Percentiles rank a stretch among this genome's conserved stretches.
Evolutionary conservation across 2,113 vertebrate species (phyloP).

Genomic region (Ptilorrhoa leucosticta): DNA sequence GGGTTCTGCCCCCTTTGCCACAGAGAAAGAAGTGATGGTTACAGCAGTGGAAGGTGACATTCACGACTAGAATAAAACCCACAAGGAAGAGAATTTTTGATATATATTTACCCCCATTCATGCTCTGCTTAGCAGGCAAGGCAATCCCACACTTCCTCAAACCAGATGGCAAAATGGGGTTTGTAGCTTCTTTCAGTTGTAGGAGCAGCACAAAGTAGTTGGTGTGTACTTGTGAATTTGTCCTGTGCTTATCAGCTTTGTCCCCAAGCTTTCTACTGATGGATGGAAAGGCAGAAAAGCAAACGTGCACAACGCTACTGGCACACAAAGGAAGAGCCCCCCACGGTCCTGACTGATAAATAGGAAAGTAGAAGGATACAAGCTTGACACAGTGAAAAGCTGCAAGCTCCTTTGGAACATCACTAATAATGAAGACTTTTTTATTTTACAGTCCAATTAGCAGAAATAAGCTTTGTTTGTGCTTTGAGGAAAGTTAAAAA

Average conservation of each 20-base stretch:
- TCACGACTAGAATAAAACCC: not conserved
- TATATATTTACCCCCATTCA: not conserved
- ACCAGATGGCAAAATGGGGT: constrained; percentile 7
- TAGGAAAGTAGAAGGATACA: not conserved
- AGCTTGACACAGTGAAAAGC: not conserved
- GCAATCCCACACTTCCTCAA: not conserved
- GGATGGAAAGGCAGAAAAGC: not conserved
- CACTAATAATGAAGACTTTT: not conserved
- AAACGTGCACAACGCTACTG: not conserved
- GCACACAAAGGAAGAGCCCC: not conserved
- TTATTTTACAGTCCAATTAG: constrained; percentile 39
- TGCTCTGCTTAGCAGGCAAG: not conserved
- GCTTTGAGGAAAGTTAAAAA: not conserved
- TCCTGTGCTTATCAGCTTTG: not conserved
- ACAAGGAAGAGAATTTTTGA: not conserved
- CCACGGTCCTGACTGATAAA: not conserved
- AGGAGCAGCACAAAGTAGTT: not conserved
- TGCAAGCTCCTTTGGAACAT: not conserved
- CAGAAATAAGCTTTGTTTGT: not conserved
- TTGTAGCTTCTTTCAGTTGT: not conserved
- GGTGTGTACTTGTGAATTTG: not conserved
- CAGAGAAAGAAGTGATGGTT: not conserved
- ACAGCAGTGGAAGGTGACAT: not conserved
- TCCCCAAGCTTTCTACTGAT: not conserved
- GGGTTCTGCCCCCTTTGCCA: not conserved